Base-by-base conservation (phyloP, 2,797 vertebrate genomes). In the Glyptemys insculpta region DNA sequence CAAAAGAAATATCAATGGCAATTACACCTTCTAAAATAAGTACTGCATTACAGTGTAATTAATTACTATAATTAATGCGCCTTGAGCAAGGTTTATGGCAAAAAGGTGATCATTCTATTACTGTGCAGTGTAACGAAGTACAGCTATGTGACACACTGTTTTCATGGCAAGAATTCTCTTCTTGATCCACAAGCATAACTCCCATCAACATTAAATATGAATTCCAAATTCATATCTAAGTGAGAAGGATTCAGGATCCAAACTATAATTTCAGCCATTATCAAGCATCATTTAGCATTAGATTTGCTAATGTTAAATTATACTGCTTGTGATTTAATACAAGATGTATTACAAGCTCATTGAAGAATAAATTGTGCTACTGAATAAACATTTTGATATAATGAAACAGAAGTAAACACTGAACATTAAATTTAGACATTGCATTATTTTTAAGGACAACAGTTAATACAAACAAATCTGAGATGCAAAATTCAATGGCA, bases 221-320 rank as follows among this genome's bases (percentile, higher is more conserved):
- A 93, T 83, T 95, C 62, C 81, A 88, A 91, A 84, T 59, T 86
- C 79, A 85, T 37, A 79, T 89, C 80, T 57, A 81, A 93, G 74
- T 44, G 83, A 83, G 93, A 96, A 94, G 84, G 47, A 88, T 50
- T 90, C 47, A 79, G 52, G 57, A 92, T 96, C 90, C 52, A 91
- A 84, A 95, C 88, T 94, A 27, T 91, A 97, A 87, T 92, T 97
- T 97, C 88, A 94, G n/a, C 54, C 86, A 95, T 94, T 97, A 97
- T 84, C 74, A 96, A 92, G 85, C 92, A 97, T 86, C 88, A 92
- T 95, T 98, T 97, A 97, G 52, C 85, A 93, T 94, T 95, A 96
- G 81, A 94, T 85, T 96, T 89, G 92, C 91, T 98, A 96, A 97
- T 93, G 83, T 65, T 95, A 68, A 96, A 93, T 97, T 91, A 96